These are phyloP conservation scores for Odobenus rosmarus DNA, from an alignment of 2,113 vertebrate species.

Conservation along the genomic window DNA sequence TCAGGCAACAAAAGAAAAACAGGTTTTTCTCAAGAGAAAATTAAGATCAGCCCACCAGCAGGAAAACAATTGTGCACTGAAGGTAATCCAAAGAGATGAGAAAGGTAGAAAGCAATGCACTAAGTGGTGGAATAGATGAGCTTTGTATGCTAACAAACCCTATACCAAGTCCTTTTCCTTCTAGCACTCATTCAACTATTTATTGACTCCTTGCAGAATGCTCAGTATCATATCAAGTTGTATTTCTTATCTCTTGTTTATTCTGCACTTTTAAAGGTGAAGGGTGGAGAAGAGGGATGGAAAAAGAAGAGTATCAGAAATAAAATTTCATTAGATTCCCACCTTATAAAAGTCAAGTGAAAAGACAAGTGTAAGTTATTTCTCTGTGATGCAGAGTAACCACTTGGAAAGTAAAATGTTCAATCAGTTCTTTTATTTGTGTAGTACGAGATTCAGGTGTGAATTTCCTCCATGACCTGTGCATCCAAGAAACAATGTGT, in stretches of 20 bases:
- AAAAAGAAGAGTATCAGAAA: background rate
- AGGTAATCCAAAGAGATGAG: background rate
- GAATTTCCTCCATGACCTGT: background rate
- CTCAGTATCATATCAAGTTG: background rate
- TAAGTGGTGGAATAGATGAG: background rate
- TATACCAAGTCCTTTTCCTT: background rate
- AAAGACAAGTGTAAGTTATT: background rate
- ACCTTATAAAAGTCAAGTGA: background rate
- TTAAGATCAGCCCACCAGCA: background rate
- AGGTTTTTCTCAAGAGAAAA: background rate
- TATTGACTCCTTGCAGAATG: background rate
- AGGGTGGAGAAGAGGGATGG: background rate
- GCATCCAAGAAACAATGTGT: background rate
- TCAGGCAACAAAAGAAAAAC: background rate
- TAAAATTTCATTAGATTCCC: background rate
- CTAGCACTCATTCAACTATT: background rate
- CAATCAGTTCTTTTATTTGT: background rate
- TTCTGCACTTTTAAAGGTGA: background rate
- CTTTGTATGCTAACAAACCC: background rate
- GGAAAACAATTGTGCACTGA: background rate
- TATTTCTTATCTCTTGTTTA: background rate
- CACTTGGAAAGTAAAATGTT: background rate
- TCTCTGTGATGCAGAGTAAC: background rate
- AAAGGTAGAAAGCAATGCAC: background rate
- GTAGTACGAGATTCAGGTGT: background rate